Base-by-base conservation (phyloP, 2,888 invertebrate species). In the Diploptera punctata region DNA sequence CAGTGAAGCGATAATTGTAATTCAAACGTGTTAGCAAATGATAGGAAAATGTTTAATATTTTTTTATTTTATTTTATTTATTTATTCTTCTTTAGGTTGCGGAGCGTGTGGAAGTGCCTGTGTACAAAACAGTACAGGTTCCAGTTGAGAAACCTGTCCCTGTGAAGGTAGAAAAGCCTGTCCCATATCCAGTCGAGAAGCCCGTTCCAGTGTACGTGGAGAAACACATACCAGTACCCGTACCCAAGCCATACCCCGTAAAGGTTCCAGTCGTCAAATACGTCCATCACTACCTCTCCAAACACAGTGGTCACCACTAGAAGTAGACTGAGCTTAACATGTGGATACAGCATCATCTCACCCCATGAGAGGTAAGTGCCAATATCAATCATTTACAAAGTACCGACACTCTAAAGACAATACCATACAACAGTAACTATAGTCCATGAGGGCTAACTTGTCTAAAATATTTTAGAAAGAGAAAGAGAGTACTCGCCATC, bases 81-180 rank as follows among this genome's bases (percentile, higher is more conserved):
- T 33, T 7, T 10, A 33, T 10, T 33, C 10, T 33, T 33, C 33
- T 33, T 7, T 61, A 62, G 47, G 18, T 70, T 2, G 3, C 47
- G n/a, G 70, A 70, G 21, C 47, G 62, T 9, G 38, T 91, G 0
- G 89, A 91, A 0, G 88, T 91, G 1, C 91, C 91, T 0, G 86
- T 91, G 3, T 84, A 91, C 38, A 91, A 90, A 79, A 91, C 91
- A 76, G 86, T 91, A 1, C 87, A 89, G 0, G 86, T 91, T 29
- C 91, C 91, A 0, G 88, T 91, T 0, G 91, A 91, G 77, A 91
- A 90, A 79, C 90, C 90, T 29, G 90, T 91, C 1, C 91, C 91
- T 0, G 91, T 90, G 78, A 89, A 90, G 0, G 90, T 91, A 0
- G 90, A 90, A 76, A 90, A 87, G 78, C 83, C 84, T 2, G 88